Evolutionary conservation across 1,140 invertebrate species (phyloP), one percentile per base, ranked within the genome.

Genomic region (Nasonia vitripennis): DNA sequence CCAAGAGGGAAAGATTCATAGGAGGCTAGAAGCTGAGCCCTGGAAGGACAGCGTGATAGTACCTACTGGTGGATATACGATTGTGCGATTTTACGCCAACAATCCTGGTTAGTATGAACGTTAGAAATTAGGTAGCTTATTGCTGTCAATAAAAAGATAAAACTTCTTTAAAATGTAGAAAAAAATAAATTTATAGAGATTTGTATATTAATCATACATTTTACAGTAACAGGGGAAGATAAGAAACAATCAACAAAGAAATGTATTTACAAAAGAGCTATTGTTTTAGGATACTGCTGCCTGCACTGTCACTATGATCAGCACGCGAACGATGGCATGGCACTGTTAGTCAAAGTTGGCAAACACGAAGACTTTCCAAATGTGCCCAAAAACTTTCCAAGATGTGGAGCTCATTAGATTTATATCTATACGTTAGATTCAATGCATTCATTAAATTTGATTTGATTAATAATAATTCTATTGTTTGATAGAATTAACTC

Each of bases 21-120:
- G 97, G 83, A 97, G 97, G 89, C 92, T 98, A 0, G 92, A 94
- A n/a, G 94, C 94, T 81, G 95, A 97, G 11, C 96, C 97, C 0
- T 91, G 96, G 0, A 99, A 98, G 93, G 98, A 99, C 88, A 98
- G 97, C 0, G 96, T 98, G 0, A 98, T 97, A 0, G 96, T 98
- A 2, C 98, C 98, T 0, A 97, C 98, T 91, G 98, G 97, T 31
- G 98, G 98, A 10, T 98, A 97, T 87, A 96, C 96, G 41, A 95
- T 96, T 80, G 93, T 96, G 0, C 45, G 81, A 45, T 84, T 78
- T 37, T 27, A 51, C 20, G 74, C 77, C 3, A 68, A 84, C 17
- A 71, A 78, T 51, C 74, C 74, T 12, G 75, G 67, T 71, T 48
- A 2, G 75, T 41, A 45, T 45, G 9, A 45, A 45, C 41, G 10